Evolutionary conservation across 2,888 invertebrate genomes (phyloP).

Genomic region (Anaspis maculata): DNA sequence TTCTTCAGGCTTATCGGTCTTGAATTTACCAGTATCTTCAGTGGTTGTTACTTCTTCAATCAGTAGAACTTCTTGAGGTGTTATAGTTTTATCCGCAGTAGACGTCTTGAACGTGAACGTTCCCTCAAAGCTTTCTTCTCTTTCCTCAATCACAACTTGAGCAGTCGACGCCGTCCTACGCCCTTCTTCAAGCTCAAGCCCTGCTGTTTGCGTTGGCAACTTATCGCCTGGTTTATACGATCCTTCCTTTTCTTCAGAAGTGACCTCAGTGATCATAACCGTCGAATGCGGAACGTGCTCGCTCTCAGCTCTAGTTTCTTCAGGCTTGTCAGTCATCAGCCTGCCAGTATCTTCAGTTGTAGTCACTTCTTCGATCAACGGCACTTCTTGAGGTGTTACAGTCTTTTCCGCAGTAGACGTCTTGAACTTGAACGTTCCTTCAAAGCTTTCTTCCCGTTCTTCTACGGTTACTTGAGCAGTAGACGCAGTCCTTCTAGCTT

Average conservation of each 20-base stretch:
- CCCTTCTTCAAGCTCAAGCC: slow-evolving; percentile 10
- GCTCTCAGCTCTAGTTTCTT: slow-evolving; percentile 17
- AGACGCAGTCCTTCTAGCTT: slow-evolving; percentile 35
- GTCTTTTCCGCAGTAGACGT: slow-evolving; percentile 22
- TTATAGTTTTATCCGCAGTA: slow-evolving; percentile 22
- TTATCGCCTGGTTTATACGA: slow-evolving; percentile 7
- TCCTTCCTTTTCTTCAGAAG: slow-evolving; percentile 21
- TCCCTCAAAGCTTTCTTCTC: slow-evolving; percentile 22
- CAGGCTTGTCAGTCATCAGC: slow-evolving; percentile 18
- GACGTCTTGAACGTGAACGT: slow-evolving; percentile 24
- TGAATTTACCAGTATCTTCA: slow-evolving; percentile 40
- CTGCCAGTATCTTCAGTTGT: slow-evolving; percentile 22
- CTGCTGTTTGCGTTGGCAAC: slow-evolving; percentile 9
- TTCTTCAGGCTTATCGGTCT: slow-evolving; percentile 23
- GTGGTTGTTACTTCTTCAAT: slow-evolving; percentile 26
- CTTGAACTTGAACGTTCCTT: slow-evolving; percentile 13
- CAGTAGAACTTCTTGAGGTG: not conserved
- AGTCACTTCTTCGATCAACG: slow-evolving; percentile 18
- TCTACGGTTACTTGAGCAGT: slow-evolving; percentile 27
- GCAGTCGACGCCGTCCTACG: slow-evolving; percentile 10
- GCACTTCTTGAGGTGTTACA: slow-evolving; percentile 31
- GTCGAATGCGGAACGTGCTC: slow-evolving; percentile 30
- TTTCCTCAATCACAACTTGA: slow-evolving; percentile 27
- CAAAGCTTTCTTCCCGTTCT: slow-evolving; percentile 25
- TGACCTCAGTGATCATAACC: slow-evolving; percentile 33